Base-by-base conservation (phyloP, 2,888 invertebrate species). In the Himalopsyche kuldschensis region DNA sequence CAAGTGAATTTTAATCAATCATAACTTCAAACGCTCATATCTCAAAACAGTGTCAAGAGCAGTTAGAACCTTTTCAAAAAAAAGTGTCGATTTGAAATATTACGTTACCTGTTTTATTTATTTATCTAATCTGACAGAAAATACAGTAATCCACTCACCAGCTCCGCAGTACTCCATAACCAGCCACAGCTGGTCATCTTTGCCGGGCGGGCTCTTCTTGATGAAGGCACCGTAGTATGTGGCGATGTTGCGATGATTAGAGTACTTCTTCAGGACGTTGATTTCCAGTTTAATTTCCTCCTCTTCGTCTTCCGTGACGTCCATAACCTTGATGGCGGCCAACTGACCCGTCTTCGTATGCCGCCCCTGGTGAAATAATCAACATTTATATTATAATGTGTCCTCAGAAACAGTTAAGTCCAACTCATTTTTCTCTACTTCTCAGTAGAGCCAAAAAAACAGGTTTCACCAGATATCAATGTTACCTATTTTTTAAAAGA, bases 111-210 rank as follows among this genome's bases (percentile, higher is more conserved):
- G n/a, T n/a, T n/a, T n/a, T n/a, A n/a, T n/a, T n/a, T n/a, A n/a
- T n/a, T n/a, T n/a, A n/a, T n/a, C n/a, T n/a, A n/a, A n/a, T n/a
- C n/a, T n/a, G n/a, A n/a, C n/a, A n/a, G n/a, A n/a, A n/a, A n/a
- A n/a, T n/a, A n/a, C n/a, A n/a, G n/a, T n/a, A n/a, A 1, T 41
- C 15, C 5, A 81, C 84, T 87, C 87, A 92, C 95, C 99, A 90
- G 99, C 99, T 88, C 99, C 99, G 92, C 99, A 99, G 90, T 99
- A 99, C 91, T 99, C 99, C 99, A 99, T 99, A 85, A 99, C 99
- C 90, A 99, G 93, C 99, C 99, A 99, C 84, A 99, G 93, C 90
- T 99, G 99, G 91, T 99, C 99, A 92, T 99, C 99, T 92, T 99
- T 99, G 76, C 99, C 99, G 0, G 98, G 97, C 63, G 98, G 98